Evolutionary conservation across 2,888 invertebrate species (phyloP).

Genomic region (Epiblema foenella): DNA sequence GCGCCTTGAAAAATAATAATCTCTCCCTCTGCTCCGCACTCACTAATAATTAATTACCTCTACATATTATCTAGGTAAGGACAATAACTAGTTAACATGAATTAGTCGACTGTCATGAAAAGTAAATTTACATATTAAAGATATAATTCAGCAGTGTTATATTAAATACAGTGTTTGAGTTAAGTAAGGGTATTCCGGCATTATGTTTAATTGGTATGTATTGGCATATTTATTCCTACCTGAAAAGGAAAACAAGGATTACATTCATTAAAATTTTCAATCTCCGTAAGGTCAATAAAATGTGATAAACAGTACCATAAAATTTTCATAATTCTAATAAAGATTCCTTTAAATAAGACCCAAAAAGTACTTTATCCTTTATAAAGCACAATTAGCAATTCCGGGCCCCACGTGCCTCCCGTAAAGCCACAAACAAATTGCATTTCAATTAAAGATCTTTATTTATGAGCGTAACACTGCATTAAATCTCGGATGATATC

Average conservation of each 20-base stretch:
- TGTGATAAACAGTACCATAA: neutral
- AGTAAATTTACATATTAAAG: too few relatives aligned
- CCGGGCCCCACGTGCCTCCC: slow-evolving; percentile 27
- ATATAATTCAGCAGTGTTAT: too few relatives aligned
- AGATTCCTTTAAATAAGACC: slow-evolving; percentile 18
- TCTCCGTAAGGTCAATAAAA: neutral
- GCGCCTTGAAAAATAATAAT: too few relatives aligned
- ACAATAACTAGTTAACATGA: too few relatives aligned
- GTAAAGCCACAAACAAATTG: slow-evolving; percentile 37
- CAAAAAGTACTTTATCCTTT: slow-evolving; percentile 26
- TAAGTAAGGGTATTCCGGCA: too few relatives aligned
- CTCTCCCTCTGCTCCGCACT: too few relatives aligned
- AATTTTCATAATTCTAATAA: slow-evolving; percentile 1
- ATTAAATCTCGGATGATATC: slow-evolving; percentile 68
- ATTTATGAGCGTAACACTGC: slow-evolving; percentile 67
- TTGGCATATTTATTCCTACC: neutral
- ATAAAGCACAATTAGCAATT: slow-evolving; percentile 38
- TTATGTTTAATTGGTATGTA: neutral
- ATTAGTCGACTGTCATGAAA: too few relatives aligned
- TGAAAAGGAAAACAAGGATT: too few relatives aligned
- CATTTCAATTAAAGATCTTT: slow-evolving; percentile 64
- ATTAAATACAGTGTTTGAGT: too few relatives aligned
- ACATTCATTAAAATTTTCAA: neutral
- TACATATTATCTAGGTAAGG: too few relatives aligned
- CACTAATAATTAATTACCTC: too few relatives aligned